A percentile compares a stretch with the other conserved stretches of the same genome.
These are phyloP conservation scores for Spermophilus dauricus DNA, from an alignment of 2,113 vertebrate species.

Conservation along the genomic window DNA sequence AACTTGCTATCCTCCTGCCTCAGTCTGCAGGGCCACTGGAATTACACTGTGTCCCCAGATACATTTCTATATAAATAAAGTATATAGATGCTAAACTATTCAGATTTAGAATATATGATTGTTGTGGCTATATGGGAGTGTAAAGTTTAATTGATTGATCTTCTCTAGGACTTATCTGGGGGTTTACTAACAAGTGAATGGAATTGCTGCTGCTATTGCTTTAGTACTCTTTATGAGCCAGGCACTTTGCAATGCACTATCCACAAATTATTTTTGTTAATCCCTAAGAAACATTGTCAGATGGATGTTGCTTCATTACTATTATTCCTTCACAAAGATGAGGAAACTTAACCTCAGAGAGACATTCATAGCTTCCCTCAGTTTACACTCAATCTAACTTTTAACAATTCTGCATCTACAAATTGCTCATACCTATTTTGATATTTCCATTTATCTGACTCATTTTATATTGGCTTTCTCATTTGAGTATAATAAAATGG, in stretches of 20 bases:
- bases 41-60: neutral
- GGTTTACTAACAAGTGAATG: neutral
- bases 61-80: neutral
- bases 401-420: neutral
- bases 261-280: neutral
- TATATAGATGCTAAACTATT: neutral
- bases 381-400: neutral
- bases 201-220: neutral
- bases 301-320: neutral
- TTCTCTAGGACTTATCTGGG: neutral
- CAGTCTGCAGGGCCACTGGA: too few relatives aligned
- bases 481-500: neutral
- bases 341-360: neutral
- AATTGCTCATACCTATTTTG: neutral
- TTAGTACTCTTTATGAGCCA: neutral
- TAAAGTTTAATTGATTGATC: neutral
- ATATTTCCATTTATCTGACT: slow-evolving; percentile 43
- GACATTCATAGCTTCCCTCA: neutral
- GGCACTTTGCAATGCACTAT: neutral
- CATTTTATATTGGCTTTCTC: slow-evolving; percentile 11
- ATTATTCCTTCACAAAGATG: neutral
- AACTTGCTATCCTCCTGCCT: too few relatives aligned
- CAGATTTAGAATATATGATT: neutral
- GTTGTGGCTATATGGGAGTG: neutral
- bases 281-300: neutral